A percentile compares a stretch with the other conserved stretches of the same genome.
These are phyloP conservation scores for Rhinopomastus cyanomelas DNA, from an alignment of 2,113 vertebrate species.

Conservation along the genomic window DNA sequence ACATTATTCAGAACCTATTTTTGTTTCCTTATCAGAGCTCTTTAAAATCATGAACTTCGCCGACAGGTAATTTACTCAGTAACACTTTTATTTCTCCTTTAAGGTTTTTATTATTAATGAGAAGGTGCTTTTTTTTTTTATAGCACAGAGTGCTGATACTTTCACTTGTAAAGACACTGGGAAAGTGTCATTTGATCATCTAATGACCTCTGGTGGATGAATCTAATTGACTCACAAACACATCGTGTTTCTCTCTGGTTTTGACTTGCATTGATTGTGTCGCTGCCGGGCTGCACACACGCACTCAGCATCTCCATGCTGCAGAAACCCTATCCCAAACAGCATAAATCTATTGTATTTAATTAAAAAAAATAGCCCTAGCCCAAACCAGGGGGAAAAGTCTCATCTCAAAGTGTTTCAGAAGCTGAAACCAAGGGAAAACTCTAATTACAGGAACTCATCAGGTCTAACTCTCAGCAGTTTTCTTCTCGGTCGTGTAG, in stretches of 20 bases:
- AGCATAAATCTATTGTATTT: too few species aligned
- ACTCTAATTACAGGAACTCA: background rate
- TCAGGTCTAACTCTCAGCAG: background rate
- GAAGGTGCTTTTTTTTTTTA: constrained; percentile 65
- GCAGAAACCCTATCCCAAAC: background rate
- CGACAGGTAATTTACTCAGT: constrained; percentile 25
- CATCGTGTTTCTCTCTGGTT: constrained; percentile 32
- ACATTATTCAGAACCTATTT: constrained; percentile 25
- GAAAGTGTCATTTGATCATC: constrained; percentile 69
- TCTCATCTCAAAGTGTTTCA: background rate
- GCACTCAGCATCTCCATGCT: background rate
- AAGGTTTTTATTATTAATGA: constrained; percentile 67
- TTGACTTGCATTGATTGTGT: constrained; percentile 9
- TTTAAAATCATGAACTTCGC: constrained; percentile 49
- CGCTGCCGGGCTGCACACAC: background rate
- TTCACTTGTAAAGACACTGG: constrained; percentile 56
- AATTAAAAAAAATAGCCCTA: background rate
- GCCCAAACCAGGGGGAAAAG: background rate
- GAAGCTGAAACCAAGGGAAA: background rate
- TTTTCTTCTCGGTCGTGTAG: background rate
- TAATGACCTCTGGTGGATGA: constrained; percentile 76
- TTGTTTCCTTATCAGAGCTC: constrained; percentile 53
- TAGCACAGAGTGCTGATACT: constrained; percentile 40
- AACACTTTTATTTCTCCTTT: constrained; percentile 62
- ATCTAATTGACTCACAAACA: constrained; percentile 66